Percentiles rank a stretch among this genome's conserved stretches.
Evolutionary conservation across 2,797 vertebrate species (phyloP).

Genomic region (Vespertilio murinus): DNA sequence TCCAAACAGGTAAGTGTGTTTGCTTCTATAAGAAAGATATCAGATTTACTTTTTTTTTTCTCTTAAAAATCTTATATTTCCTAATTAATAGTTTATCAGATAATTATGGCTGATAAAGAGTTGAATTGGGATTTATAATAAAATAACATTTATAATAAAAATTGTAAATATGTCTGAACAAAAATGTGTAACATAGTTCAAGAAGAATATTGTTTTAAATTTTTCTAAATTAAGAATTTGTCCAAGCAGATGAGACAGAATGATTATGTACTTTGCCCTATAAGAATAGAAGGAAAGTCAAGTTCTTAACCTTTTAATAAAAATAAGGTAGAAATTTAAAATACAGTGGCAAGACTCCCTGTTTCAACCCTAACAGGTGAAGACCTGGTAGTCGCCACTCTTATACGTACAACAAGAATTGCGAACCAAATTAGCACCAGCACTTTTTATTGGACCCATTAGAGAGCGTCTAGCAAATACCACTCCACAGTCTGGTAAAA

Average conservation of each 20-base stretch:
- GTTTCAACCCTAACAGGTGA: not conserved
- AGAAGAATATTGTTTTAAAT: not conserved
- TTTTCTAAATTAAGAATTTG: constrained; percentile 57
- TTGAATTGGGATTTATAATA: constrained; percentile 33
- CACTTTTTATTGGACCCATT: not conserved
- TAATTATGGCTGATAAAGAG: constrained; percentile 73
- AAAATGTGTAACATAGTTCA: not conserved
- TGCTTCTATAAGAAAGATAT: constrained; percentile 76
- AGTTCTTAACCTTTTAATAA: constrained; percentile 7
- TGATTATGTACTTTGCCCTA: constrained; percentile 16
- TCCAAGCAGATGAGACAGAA: constrained; percentile 19
- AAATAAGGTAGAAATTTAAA: not conserved
- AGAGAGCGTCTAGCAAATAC: not conserved
- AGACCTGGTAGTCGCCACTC: not conserved
- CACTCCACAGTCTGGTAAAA: not conserved
- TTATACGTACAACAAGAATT: not conserved
- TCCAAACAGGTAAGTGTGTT: constrained; percentile 78
- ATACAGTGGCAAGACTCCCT: not conserved
- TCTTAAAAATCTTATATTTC: constrained; percentile 76
- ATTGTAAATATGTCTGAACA: constrained; percentile 54
- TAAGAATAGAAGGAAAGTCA: constrained; percentile 23
- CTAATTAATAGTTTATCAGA: constrained; percentile 71
- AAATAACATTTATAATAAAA: constrained; percentile 62
- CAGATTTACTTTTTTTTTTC: constrained; percentile 75
- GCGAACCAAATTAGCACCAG: not conserved